These are phyloP conservation scores for Bombyx mandarina DNA, from an alignment of 1,140 invertebrate species.

Conservation along the genomic window DNA sequence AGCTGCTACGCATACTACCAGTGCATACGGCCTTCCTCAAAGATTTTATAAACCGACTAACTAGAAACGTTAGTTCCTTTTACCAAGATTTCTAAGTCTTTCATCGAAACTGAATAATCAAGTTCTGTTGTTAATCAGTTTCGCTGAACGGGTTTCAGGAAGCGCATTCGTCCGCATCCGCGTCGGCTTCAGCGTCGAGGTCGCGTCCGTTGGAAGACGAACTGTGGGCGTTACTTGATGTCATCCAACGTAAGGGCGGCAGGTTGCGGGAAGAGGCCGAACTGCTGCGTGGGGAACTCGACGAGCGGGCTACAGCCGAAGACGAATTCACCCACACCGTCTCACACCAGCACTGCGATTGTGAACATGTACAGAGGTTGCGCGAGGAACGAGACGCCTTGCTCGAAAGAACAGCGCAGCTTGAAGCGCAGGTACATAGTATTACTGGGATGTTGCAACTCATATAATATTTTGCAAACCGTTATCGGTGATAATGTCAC, in stretches of 20 bases:
- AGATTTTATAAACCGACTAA: too few species aligned
- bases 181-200: conserved; percentile 48
- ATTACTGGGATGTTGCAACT: too few species aligned
- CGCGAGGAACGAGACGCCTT: conserved; percentile 80
- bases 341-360: conserved; percentile 73
- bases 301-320: conserved; percentile 55
- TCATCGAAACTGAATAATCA: too few species aligned
- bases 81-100: too few species aligned
- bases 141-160: conserved; percentile 68
- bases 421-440: conserved; percentile 75
- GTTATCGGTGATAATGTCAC: too few species aligned
- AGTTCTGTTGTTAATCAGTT: too few species aligned
- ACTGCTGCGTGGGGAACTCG: conserved; percentile 61
- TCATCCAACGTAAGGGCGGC: conserved; percentile 85
- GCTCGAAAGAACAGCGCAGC: conserved; percentile 77
- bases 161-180: conserved; percentile 74
- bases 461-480: too few species aligned
- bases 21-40: too few species aligned
- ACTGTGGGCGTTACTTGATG: conserved; percentile 86
- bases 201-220: conserved; percentile 78
- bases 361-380: conserved; percentile 69
- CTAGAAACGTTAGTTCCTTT: too few species aligned
- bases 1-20: too few species aligned
- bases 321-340: conserved; percentile 67
- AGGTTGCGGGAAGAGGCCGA: conserved; percentile 79